Conservation (phyloP, 2,113 vertebrate species). For the Ammodramus savannarum region DNA sequence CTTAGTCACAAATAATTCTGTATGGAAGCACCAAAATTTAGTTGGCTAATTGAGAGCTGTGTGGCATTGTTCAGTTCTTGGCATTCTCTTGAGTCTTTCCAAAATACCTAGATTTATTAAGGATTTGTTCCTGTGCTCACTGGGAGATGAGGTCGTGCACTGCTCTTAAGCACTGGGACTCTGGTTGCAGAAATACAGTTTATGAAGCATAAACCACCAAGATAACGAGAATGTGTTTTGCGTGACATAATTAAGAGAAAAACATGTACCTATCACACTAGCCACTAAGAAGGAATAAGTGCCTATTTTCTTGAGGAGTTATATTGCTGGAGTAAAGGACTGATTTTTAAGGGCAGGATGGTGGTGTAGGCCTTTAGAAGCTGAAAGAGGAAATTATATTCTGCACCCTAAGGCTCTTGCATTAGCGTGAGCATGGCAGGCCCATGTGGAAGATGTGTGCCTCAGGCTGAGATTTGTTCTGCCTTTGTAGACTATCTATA, state of each 20-base stretch:
- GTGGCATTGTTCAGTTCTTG: rapidly evolving
- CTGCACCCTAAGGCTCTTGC: neutral
- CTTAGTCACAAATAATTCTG: neutral
- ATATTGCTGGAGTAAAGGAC: neutral
- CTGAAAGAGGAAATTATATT: neutral
- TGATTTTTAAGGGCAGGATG: neutral
- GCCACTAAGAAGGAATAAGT: neutral
- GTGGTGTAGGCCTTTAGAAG: neutral
- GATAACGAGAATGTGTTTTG: neutral
- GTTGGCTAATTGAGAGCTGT: neutral
- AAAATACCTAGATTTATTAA: neutral
- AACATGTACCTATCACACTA: neutral
- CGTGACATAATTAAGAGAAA: neutral
- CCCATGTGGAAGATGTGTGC: neutral
- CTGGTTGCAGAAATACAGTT: neutral
- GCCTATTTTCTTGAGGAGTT: neutral
- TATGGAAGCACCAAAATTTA: neutral
- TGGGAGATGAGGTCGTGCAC: neutral
- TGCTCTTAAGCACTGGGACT: neutral
- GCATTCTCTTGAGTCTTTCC: neutral
- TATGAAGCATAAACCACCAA: neutral
- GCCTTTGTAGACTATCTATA: neutral
- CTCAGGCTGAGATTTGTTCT: neutral
- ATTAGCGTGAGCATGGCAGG: neutral
- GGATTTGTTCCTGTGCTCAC: neutral